phyloP scores from a whole-genome alignment of 1,140 invertebrate genomes.

The Drosophila bifasciata region DNA sequence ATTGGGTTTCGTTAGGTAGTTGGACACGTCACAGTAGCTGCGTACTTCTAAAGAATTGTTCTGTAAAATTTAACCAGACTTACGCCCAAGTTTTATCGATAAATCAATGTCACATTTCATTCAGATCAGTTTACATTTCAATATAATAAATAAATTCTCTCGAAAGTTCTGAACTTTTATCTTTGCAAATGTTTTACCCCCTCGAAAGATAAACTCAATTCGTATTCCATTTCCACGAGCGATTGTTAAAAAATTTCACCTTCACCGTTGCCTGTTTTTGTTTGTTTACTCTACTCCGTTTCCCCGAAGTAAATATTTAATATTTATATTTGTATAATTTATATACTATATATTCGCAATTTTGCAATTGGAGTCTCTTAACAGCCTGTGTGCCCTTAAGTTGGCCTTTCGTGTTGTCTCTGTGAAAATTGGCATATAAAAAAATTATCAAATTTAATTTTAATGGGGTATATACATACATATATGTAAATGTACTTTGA shows the following conservation, averaged over 20 bases:
- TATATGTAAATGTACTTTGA: no score
- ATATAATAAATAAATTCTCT: neutral
- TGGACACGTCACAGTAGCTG: slow-evolving; percentile 19
- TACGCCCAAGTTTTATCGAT: no score
- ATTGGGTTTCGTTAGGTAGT: slow-evolving; percentile 1
- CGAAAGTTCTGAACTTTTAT: slow-evolving; percentile 1
- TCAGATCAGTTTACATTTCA: neutral
- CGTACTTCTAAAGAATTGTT: no score
- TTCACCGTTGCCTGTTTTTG: slow-evolving; percentile 7
- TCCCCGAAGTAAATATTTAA: slow-evolving; percentile 57
- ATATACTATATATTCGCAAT: slow-evolving; percentile 9
- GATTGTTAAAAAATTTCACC: slow-evolving; percentile 60
- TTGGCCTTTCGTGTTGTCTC: neutral
- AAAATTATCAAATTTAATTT: no score
- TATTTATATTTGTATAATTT: slow-evolving; percentile 28
- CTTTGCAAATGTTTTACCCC: neutral
- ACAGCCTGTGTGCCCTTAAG: slow-evolving; percentile 4
- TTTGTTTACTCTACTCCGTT: slow-evolving; percentile 37
- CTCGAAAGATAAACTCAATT: slow-evolving; percentile 43
- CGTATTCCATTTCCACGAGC: slow-evolving; percentile 14
- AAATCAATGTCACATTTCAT: neutral
- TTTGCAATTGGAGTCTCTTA: slow-evolving; percentile 12
- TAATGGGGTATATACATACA: no score
- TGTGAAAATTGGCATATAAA: no score
- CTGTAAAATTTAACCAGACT: no score